Percentiles rank a stretch among this genome's conserved stretches.
These are phyloP conservation scores for Drosophila sturtevanti DNA, from an alignment of 1,140 invertebrate genomes.

Conservation along the genomic window DNA sequence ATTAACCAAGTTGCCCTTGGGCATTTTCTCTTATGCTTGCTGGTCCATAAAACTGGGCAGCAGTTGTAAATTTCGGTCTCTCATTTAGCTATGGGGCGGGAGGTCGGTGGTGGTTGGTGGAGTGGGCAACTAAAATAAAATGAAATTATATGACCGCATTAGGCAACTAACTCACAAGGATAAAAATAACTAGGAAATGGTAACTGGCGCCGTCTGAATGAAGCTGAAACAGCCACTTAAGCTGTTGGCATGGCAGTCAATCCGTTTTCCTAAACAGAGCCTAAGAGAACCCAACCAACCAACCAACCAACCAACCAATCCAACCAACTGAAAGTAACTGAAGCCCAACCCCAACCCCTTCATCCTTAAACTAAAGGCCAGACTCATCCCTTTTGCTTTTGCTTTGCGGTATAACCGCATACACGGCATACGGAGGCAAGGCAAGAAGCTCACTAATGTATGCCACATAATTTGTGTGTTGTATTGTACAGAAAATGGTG, in stretches of 20 bases:
- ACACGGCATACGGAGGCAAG: neutral
- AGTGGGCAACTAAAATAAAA: conserved; percentile 67
- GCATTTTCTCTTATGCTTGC: conserved; percentile 39
- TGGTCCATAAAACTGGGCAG: conserved; percentile 58
- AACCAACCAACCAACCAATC: conserved; percentile 22
- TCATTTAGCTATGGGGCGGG: conserved; percentile 49
- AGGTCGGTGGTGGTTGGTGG: too few species aligned
- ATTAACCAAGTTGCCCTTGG: conserved; percentile 55
- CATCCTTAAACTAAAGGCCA: neutral
- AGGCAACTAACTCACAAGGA: conserved; percentile 48
- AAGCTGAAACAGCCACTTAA: conserved; percentile 69
- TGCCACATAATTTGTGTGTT: conserved; percentile 74
- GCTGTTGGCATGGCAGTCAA: conserved; percentile 78
- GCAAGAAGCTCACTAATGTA: conserved; percentile 55
- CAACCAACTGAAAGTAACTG: conserved; percentile 1
- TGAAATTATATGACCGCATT: conserved; percentile 68
- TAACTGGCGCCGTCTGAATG: conserved; percentile 53
- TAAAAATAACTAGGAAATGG: conserved; percentile 38
- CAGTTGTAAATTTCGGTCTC: conserved; percentile 69
- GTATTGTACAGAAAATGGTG: neutral
- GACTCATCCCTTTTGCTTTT: neutral
- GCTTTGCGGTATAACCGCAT: conserved; percentile 44
- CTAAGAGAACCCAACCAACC: conserved; percentile 27
- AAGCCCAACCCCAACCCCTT: neutral
- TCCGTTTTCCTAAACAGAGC: conserved; percentile 65